Evolutionary conservation across 2,797 vertebrate species (phyloP).

Genomic region (Mus caroli): DNA sequence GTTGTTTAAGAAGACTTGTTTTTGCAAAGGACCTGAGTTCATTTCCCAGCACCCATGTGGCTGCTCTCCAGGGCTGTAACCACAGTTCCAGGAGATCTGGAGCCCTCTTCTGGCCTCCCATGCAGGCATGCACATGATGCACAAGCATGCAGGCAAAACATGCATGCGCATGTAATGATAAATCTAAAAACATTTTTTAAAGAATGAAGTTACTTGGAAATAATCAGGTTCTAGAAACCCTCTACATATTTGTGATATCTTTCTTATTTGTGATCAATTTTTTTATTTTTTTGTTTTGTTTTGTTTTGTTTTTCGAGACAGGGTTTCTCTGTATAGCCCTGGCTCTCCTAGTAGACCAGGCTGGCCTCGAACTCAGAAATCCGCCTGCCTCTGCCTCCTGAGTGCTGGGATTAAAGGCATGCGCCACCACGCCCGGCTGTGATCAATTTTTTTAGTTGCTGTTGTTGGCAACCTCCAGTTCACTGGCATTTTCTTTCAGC

Average conservation of each 20-base stretch:
- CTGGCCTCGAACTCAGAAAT: too few relatives aligned
- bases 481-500: neutral
- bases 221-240: neutral
- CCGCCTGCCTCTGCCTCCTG: too few relatives aligned
- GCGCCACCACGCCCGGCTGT: neutral
- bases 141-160: neutral
- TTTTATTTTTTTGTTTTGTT: neutral
- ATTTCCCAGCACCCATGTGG: neutral
- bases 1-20: neutral
- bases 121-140: neutral
- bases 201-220: conserved; percentile 29
- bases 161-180: neutral
- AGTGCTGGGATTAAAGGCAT: too few relatives aligned
- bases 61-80: neutral
- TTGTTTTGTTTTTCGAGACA: too few relatives aligned
- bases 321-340: too few relatives aligned
- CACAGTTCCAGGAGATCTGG: neutral
- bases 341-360: neutral
- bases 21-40: neutral
- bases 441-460: neutral
- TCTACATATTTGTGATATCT: neutral
- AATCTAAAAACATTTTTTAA: neutral
- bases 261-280: neutral
- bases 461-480: neutral
- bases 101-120: neutral